phyloP scores from a whole-genome alignment of 1,140 invertebrate genomes.

The Hypothenemus hampei region DNA sequence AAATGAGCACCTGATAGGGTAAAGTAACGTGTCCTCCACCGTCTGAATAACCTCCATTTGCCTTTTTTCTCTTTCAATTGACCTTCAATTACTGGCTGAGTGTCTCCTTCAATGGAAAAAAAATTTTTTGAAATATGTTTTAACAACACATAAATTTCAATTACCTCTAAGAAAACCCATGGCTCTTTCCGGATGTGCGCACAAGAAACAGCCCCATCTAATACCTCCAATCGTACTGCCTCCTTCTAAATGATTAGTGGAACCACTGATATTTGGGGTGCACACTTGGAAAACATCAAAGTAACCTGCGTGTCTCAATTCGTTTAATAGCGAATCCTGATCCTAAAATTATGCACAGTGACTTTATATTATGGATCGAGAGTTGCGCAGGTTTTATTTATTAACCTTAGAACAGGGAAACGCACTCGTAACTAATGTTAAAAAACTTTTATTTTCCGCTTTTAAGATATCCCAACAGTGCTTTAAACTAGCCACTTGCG shows the following conservation, averaged over 20 bases:
- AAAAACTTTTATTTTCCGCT: slow-evolving; percentile 82
- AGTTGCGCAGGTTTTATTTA: not conserved
- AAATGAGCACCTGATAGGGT: slow-evolving; percentile 87
- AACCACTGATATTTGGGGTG: slow-evolving; percentile 47
- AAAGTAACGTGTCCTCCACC: slow-evolving; percentile 91
- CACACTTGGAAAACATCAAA: slow-evolving; percentile 87
- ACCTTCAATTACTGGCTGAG: slow-evolving; percentile 78
- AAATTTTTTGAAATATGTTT: not conserved
- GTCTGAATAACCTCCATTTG: slow-evolving; percentile 81
- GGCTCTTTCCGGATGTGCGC: slow-evolving; percentile 85
- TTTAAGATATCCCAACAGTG: slow-evolving; percentile 92
- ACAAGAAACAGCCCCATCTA: slow-evolving; percentile 83
- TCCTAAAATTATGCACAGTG: slow-evolving; percentile 49
- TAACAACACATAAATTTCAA: not conserved
- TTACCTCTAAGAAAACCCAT: slow-evolving; percentile 69
- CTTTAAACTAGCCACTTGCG: slow-evolving; percentile 76
- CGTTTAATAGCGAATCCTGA: slow-evolving; percentile 76
- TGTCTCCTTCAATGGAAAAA: slow-evolving; percentile 47
- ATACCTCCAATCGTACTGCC: slow-evolving; percentile 35
- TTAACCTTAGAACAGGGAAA: slow-evolving; percentile 73
- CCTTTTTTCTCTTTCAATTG: slow-evolving; percentile 94
- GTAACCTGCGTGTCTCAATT: slow-evolving; percentile 80
- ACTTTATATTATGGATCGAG: not conserved
- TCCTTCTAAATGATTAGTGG: slow-evolving; percentile 43
- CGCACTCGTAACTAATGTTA: slow-evolving; percentile 85